Evolutionary conservation across 2,113 vertebrate species (phyloP), one percentile per base, ranked within the genome.

Genomic region (Hippolais icterina): DNA sequence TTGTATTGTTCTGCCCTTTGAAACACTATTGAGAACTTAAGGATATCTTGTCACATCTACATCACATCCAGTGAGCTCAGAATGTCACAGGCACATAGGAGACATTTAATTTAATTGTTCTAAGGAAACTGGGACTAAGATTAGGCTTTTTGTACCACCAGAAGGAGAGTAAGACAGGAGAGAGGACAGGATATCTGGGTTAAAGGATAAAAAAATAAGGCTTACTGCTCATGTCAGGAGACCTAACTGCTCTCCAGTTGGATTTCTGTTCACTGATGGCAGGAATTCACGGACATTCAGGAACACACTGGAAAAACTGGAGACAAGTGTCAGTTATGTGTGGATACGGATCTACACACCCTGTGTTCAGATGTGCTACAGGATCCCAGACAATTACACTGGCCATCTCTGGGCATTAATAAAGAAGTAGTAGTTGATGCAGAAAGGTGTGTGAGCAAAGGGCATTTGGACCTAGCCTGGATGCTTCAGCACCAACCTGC

Each of bases 361-460:
- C 35, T 35, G 8, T 47, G 27, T 31, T 60, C 44, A 72, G 37
- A 17, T n/a, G 49, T 49, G 31, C 35, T n/a, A 29, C 31, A 27
- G 17, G 9, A 42, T 66, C 60, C 15, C 60, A 83, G n/a, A 33
- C 4, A 72, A 49, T 64, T 25, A 33, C 11, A 42, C 14, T 59
- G 35, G 22, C 42, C 39, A 42, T 10, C 29, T 54, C 61, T 13
- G 20, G 39, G 25, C 25, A 65, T 20, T 78, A 50, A 21, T 57
- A n/a, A 25, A 66, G 23, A 29, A 59, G 11, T 8, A 60, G 24
- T 4, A 61, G 20, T 11, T 68, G 82, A 82, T 54, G 29, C 39
- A 79, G 35, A 66, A 22, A 42, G 10, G 13, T 0, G 0, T 22
- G 31, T 8, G 28, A 81, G 31, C 0, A 4, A 89, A 87, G 4